phyloP scores from a whole-genome alignment of 2,113 vertebrate genomes.

The Phrynosoma platyrhinos region DNA sequence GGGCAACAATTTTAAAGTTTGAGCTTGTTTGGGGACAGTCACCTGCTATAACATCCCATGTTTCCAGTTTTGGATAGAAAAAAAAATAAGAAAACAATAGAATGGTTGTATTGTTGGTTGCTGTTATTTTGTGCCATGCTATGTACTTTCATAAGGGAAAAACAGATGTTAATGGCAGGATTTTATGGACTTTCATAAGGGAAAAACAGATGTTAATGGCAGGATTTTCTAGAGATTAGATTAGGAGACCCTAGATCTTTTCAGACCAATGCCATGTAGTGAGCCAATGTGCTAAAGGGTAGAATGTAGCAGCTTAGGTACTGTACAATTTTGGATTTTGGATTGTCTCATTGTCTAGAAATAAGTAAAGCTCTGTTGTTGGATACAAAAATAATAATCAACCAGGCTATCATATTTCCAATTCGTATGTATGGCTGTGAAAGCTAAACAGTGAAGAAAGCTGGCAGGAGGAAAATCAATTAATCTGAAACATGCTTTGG shows the following conservation, averaged over 20 bases:
- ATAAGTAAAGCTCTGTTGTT: too few species aligned
- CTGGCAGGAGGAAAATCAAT: too few species aligned
- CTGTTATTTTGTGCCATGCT: background rate
- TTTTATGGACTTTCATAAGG: background rate
- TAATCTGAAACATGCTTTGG: too few species aligned
- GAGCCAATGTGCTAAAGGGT: background rate
- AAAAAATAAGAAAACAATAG: background rate
- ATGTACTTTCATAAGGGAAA: background rate
- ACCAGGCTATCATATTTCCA: too few species aligned
- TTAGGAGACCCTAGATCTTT: background rate
- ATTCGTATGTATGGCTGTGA: too few species aligned
- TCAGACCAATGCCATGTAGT: background rate
- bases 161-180: background rate
- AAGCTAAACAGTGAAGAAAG: too few species aligned
- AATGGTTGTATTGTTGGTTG: background rate
- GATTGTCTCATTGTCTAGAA: too few species aligned
- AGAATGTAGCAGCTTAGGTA: background rate
- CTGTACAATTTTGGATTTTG: too few species aligned
- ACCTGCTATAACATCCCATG: background rate
- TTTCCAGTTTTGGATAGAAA: background rate
- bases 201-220: background rate
- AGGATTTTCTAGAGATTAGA: background rate
- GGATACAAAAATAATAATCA: too few species aligned
- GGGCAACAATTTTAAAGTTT: slow-evolving; percentile 50
- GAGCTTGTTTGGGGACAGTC: slow-evolving; percentile 30